Evolutionary conservation across 2,113 vertebrate genomes (phyloP).

Genomic region (Kryptolebias marmoratus): DNA sequence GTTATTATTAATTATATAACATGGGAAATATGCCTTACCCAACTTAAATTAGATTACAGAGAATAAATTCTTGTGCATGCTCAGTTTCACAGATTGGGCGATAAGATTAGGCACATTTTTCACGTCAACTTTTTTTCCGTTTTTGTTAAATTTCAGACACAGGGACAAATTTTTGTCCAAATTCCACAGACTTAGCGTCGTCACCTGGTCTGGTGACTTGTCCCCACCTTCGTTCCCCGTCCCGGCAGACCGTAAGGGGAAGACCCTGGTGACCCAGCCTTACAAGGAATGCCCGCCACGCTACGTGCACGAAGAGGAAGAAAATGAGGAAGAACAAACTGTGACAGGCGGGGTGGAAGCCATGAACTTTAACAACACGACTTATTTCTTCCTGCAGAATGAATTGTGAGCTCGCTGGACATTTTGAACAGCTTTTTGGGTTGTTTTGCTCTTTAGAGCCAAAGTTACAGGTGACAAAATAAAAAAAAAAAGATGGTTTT

Average conservation of each 20-base stretch:
- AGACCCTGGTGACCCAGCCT: conserved; percentile 44
- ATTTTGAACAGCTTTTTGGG: neutral
- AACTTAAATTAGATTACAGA: neutral
- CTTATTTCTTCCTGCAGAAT: conserved; percentile 71
- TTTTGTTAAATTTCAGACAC: conserved; percentile 51
- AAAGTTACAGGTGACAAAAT: no score
- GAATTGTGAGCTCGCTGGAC: neutral
- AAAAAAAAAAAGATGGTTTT: no score
- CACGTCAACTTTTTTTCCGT: neutral
- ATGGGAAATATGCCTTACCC: no score
- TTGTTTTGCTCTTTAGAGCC: conserved; percentile 13
- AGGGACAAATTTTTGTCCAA: conserved; percentile 59
- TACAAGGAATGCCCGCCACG: conserved; percentile 12
- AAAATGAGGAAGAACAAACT: conserved; percentile 33
- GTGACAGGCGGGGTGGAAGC: conserved; percentile 23
- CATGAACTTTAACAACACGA: conserved; percentile 74
- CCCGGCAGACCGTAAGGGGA: conserved; percentile 45
- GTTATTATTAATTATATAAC: neutral
- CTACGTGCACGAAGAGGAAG: conserved; percentile 31
- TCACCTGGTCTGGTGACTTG: neutral
- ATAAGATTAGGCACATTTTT: neutral
- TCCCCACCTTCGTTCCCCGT: conserved; percentile 6
- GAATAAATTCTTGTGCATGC: accelerated
- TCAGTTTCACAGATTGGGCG: neutral
- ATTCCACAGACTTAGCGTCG: conserved; percentile 33